Evolutionary conservation across 2,797 vertebrate genomes (phyloP), one percentile per base, ranked within the genome.

Genomic region (Sternarchorhynchus goeldii): DNA sequence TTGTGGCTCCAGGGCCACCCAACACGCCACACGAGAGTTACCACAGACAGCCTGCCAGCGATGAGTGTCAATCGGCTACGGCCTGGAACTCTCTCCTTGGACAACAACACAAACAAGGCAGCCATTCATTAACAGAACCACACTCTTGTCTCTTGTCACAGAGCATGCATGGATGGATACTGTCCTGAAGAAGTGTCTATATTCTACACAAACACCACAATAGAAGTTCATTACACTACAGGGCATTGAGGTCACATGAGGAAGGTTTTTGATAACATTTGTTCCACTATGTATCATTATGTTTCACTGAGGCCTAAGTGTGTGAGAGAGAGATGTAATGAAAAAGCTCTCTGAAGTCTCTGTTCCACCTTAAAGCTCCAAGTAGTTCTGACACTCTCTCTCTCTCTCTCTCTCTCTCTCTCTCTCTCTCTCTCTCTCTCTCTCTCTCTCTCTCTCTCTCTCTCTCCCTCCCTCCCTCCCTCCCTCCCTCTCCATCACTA

Each of bases 401-500:
- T 25, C 25, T 25, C 25, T 25, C 25, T 25, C 25, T 25, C 25
- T 25, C 25, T 25, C 25, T 25, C 25, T 25, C 25, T 25, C 64
- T 25, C 16, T 57, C 74, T 65, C 25, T 25, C 25, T 25, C 25
- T 25, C 25, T 25, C 25, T 25, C 25, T 25, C 25, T 25, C 25
- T 25, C 25, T 25, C 25, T 25, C 25, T 25, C 25, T 25, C 25
- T 25, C 25, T 25, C 25, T 25, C 25, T 25, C 25, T 25, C 25
- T 25, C 25, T 25, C 25, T 25, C 64, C 20, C 16, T 57, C 74
- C 64, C 68, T 73, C 68, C 3, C 34, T 50, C 34, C 12, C 75
- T 60, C 65, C 41, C 66, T 85, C 83, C 83, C 75, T 83, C 85
- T 86, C 85, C 83, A 69, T 85, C 81, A 79, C 88, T 71, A 81